phyloP scores from a whole-genome alignment of 2,113 vertebrate species.

The Gallinago undulata region DNA sequence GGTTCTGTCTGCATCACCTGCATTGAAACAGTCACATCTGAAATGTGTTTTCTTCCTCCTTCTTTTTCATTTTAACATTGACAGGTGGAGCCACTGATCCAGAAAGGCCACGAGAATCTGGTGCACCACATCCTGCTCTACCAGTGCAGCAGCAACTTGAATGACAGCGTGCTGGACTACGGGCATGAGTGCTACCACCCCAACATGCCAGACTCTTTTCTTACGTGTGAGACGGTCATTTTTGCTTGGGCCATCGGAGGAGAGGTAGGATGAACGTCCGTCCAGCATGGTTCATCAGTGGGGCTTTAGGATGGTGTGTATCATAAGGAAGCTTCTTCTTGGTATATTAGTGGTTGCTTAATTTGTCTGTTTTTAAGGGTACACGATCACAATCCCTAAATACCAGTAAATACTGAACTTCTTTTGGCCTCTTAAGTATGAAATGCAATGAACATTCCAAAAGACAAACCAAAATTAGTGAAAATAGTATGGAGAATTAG shows the following conservation, averaged over 20 bases:
- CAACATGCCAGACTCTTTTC: constrained; percentile 88
- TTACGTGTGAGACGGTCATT: constrained; percentile 85
- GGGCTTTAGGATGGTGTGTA: neutral
- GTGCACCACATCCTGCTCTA: constrained; percentile 89
- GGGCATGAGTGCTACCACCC: constrained; percentile 89
- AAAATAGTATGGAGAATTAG: neutral
- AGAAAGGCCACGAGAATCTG: constrained; percentile 83
- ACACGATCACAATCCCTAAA: neutral
- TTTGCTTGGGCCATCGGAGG: constrained; percentile 90
- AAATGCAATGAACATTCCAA: neutral
- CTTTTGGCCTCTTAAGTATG: neutral
- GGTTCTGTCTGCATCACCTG: neutral
- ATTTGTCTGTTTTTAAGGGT: neutral
- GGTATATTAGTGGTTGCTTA: neutral
- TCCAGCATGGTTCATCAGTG: neutral
- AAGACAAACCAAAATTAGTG: neutral
- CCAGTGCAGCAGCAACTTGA: constrained; percentile 82
- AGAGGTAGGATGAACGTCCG: constrained; percentile 74
- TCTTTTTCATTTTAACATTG: neutral
- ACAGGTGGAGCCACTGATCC: constrained; percentile 86
- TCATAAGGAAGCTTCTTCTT: neutral
- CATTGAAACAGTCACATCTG: neutral
- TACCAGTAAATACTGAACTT: neutral
- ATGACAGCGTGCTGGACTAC: constrained; percentile 74
- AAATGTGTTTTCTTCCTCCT: neutral